These are phyloP conservation scores for Pimephales promelas DNA, from an alignment of 2,113 vertebrate genomes.

Conservation along the genomic window DNA sequence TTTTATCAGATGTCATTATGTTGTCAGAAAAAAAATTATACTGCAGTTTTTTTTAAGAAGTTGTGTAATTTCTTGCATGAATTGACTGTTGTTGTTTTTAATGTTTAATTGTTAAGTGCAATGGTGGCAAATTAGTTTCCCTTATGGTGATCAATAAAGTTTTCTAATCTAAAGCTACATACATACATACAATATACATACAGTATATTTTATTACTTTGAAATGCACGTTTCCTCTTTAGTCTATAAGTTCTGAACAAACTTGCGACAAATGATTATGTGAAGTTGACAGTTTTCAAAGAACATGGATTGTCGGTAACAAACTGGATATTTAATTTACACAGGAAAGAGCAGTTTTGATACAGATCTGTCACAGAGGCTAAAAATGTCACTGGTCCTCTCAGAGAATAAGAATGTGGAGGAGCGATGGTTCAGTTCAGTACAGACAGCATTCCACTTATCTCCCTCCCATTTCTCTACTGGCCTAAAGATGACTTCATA, in stretches of 20 bases:
- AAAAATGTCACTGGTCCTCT: constrained; percentile 10
- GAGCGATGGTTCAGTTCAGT: constrained; percentile 18
- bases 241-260: neutral
- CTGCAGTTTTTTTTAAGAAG: no score
- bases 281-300: neutral
- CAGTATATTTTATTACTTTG: no score
- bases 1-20: neutral
- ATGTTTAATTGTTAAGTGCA: no score
- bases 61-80: no score
- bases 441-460: constrained; percentile 39
- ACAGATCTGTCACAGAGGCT: neutral
- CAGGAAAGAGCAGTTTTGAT: neutral
- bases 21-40: no score
- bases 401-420: constrained; percentile 5
- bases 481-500: constrained; percentile 11
- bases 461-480: constrained; percentile 6
- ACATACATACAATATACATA: no score
- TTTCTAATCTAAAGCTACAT: no score
- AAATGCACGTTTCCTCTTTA: neutral
- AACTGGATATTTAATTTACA: neutral
- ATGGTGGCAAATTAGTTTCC: no score
- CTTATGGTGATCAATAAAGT: no score
- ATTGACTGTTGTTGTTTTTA: no score
- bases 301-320: neutral
- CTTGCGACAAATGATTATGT: neutral